Base-by-base conservation (phyloP, 2,113 vertebrate species). In the Anoura caudifer region DNA sequence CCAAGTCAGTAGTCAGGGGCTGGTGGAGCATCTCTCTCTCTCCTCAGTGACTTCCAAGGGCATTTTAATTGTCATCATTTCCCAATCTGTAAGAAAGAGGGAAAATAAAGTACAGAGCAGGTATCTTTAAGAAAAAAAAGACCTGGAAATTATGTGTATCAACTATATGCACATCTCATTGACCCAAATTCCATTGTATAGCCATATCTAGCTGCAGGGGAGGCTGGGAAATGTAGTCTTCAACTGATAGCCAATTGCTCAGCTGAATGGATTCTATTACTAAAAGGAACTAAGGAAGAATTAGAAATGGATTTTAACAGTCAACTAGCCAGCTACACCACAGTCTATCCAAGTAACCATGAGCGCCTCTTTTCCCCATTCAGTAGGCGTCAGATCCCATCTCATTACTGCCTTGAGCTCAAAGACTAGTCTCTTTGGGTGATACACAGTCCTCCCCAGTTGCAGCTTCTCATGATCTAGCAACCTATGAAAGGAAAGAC, bases 11-110 rank as follows among this genome's bases (percentile, higher is more conserved):
- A 93, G 26, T 84, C 28, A 24, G 85, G 36, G 50, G 28, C 63
- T 93, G 1, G 8, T 56, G 19, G 77, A 16, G 8, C n/a, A 84
- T 24, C 33, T 87, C 13, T 92, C 17, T 72, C 24, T 73, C 10
- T 47, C 63, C 20, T 90, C 56, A 75, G 65, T 90, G 15, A 79
- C 83, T 77, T 91, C 38, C 52, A 88, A 67, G 59, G 54, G 80
- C 50, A 63, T 77, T 88, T 81, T 45, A 54, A 12, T 90, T 72
- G 56, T 97, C 50, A 85, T 61, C 63, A 52, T 93, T 94, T 47
- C 56, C n/a, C 31, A 50, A 20, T 50, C 59, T 81, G 9, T 63
- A 82, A 13, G 56, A 61, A 86, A 73, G 3, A 26, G 11, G 17
- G 45, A 33, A 59, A 56, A 41, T 33, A 94, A 81, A 77, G 50